Percentiles rank a stretch among this genome's conserved stretches.
Conservation (phyloP, 1,140 invertebrate genomes). For the Antheraea pernyi region DNA sequence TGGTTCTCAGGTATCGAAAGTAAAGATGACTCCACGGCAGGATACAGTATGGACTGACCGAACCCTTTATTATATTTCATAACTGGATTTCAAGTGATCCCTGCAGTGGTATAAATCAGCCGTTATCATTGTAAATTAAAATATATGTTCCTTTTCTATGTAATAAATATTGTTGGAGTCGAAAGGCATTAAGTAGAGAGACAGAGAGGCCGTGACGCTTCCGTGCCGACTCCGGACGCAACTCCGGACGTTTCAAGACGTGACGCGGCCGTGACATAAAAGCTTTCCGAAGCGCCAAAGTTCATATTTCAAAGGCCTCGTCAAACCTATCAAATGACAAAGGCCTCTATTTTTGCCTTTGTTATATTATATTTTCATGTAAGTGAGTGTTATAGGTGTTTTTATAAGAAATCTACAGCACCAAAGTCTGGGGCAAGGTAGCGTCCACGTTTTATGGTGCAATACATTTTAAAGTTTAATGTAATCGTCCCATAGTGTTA, state of each 20-base stretch:
- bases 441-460: too few species aligned
- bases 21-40: too few species aligned
- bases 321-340: conserved; percentile 4
- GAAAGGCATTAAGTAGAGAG: background rate
- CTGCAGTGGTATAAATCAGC: too few species aligned
- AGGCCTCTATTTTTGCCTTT: background rate
- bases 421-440: too few species aligned
- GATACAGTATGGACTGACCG: too few species aligned
- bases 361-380: background rate
- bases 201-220: background rate
- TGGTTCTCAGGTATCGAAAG: too few species aligned
- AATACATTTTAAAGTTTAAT: background rate
- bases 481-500: background rate
- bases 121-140: background rate
- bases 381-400: background rate
- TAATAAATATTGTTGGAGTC: background rate
- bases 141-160: background rate
- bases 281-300: conserved; percentile 1
- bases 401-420: too few species aligned
- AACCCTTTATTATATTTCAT: too few species aligned
- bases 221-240: background rate
- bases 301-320: conserved; percentile 4
- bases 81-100: too few species aligned
- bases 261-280: conserved; percentile 1
- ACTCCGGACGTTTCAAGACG: background rate